phyloP scores from a whole-genome alignment of 2,888 invertebrate genomes.

The Limnephilus rhombicus region DNA sequence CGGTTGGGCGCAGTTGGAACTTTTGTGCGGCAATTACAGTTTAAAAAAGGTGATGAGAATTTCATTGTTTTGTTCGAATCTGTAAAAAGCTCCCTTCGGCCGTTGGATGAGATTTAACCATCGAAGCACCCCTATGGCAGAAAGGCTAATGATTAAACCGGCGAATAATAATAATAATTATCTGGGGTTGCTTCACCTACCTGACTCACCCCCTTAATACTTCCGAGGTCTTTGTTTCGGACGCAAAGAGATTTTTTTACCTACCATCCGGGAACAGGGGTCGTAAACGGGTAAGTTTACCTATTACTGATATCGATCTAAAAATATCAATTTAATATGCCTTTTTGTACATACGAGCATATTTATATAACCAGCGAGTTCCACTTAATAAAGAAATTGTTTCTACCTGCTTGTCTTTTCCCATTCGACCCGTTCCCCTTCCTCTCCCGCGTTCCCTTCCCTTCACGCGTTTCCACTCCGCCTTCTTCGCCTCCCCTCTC shows the following conservation, averaged over 20 bases:
- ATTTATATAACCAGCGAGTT: too few relatives aligned
- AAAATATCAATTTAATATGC: not conserved
- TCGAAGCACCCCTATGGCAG: not conserved
- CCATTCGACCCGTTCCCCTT: too few relatives aligned
- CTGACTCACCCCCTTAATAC: not conserved
- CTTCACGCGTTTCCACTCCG: too few relatives aligned
- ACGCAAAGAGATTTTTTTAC: not conserved
- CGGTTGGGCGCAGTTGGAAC: too few relatives aligned
- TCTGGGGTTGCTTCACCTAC: not conserved
- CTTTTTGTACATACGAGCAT: too few relatives aligned
- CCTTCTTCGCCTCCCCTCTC: too few relatives aligned
- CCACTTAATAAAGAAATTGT: too few relatives aligned
- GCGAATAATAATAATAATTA: not conserved
- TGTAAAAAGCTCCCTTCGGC: not conserved
- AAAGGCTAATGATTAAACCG: not conserved
- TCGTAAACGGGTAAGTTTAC: not conserved
- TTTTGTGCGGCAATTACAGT: too few relatives aligned
- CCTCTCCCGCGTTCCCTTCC: too few relatives aligned
- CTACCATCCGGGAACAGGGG: not conserved
- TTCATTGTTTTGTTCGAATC: not conserved
- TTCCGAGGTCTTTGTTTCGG: conserved; percentile 16
- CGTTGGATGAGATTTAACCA: not conserved
- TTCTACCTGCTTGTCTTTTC: too few relatives aligned
- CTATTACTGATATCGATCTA: not conserved
- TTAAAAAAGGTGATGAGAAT: not conserved